Conservation (phyloP, 30 jellyfish, hydroid and myxozoan species). For the Cassiopea xamachana region DNA sequence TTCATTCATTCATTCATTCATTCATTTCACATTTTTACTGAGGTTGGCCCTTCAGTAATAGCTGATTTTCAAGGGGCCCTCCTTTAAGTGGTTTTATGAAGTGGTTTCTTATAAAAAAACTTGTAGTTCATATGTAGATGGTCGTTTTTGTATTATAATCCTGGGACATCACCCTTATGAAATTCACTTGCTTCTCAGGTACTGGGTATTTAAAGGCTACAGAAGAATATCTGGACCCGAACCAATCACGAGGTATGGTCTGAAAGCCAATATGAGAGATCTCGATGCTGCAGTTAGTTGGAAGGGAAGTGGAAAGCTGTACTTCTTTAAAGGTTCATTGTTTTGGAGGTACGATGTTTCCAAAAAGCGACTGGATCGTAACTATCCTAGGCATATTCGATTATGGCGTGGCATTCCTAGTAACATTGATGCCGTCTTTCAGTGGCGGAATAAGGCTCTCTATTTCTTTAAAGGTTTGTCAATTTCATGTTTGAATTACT, state of each 20-base stretch:
- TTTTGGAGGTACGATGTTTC: constrained; percentile 85
- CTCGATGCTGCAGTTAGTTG: constrained; percentile 81
- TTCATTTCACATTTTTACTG: too few relatives aligned
- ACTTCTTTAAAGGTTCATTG: constrained; percentile 82
- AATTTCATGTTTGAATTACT: background rate
- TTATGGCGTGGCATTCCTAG: constrained; percentile 86
- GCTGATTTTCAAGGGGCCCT: too few relatives aligned
- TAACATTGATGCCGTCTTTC: constrained; percentile 75
- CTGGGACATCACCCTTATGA: too few relatives aligned
- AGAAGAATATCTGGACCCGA: constrained; percentile 62
- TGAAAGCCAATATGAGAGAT: constrained; percentile 67
- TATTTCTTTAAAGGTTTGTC: constrained; percentile 89
- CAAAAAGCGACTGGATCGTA: constrained; percentile 77
- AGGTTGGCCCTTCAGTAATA: too few relatives aligned
- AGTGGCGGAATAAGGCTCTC: constrained; percentile 73
- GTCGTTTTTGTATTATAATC: too few relatives aligned
- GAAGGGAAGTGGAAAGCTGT: constrained; percentile 67
- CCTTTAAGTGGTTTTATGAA: too few relatives aligned
- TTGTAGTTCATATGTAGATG: too few relatives aligned
- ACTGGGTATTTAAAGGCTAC: constrained; percentile 79
- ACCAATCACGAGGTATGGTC: constrained; percentile 64
- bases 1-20: too few relatives aligned
- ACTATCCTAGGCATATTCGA: constrained; percentile 81
- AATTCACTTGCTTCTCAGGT: constrained; percentile 30
- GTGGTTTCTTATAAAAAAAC: too few relatives aligned